Evolutionary conservation across 2,888 invertebrate species (phyloP), one percentile per base, ranked within the genome.

Genomic region (Podabrus alpinus): DNA sequence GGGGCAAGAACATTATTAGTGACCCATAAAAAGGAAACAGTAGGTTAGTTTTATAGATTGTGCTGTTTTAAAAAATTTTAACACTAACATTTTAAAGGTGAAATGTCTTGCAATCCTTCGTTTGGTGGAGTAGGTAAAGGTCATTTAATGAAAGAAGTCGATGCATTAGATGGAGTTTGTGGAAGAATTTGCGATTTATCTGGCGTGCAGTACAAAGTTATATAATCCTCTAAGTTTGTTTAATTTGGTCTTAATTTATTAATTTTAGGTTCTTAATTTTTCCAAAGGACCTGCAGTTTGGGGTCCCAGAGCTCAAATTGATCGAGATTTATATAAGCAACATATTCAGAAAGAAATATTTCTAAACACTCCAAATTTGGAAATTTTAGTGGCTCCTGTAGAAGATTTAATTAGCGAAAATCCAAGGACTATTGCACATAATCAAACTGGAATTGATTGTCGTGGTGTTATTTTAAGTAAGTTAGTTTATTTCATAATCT

Each of bases 121-220:
- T 97, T 97, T 88, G 97, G 97, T 21, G 97, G 97, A 9, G 95
- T 97, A 80, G 97, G 96, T 0, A 97, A 97, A 87, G 96, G 96
- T 0, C 95, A 97, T 85, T 88, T 96, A 69, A 93, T 96, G 91
- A 90, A 92, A 80, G 97, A 97, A 89, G 88, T 97, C 9, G 97
- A 97, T 87, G 96, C 97, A 2, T 87, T 97, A 59, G 97, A 95
- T 88, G 97, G 97, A 2, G 85, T 97, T 7, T 96, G 95, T 88
- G 91, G 90, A 9, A 89, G 93, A 79, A 92, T 95, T 72, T 96
- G 96, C 87, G 96, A 96, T 87, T 83, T 90, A 64, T 94, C 95
- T 5, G 95, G 95, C 7, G 90, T 95, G 19, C 93, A 95, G 81
- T 96, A 95, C 84, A 94, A 93, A 87, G 90, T 92, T 45, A n/a